Percentiles rank a stretch among this genome's conserved stretches.
phyloP scores from a whole-genome alignment of 2,888 invertebrate species.

The Tortricodes alternella region DNA sequence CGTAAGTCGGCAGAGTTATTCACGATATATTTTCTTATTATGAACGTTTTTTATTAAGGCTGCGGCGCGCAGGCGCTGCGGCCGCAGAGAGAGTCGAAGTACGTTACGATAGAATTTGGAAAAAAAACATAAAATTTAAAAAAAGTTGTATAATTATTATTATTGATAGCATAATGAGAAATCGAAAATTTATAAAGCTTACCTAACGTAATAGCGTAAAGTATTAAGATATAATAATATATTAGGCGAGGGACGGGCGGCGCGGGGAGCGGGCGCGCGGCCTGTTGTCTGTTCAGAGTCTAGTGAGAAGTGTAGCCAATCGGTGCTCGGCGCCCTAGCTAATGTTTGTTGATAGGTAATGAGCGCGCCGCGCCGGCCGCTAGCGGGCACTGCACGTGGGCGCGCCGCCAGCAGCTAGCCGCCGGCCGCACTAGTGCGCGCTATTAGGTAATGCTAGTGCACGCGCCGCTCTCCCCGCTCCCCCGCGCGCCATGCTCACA shows the following conservation, averaged over 20 bases:
- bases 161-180: constrained; percentile 81
- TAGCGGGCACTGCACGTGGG: background rate
- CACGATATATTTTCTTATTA: constrained; percentile 86
- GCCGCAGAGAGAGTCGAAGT: constrained; percentile 79
- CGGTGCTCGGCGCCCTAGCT: constrained; percentile 34
- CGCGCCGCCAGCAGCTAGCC: background rate
- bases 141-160: constrained; percentile 83
- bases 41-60: constrained; percentile 84
- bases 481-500: constrained; percentile 75
- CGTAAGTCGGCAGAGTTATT: constrained; percentile 83
- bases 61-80: constrained; percentile 77
- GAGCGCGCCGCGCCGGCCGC: constrained; percentile 2
- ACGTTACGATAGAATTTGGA: constrained; percentile 82
- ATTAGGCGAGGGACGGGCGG: constrained; percentile 70
- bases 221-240: constrained; percentile 80
- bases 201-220: constrained; percentile 82
- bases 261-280: constrained; percentile 63
- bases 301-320: too few relatives aligned
- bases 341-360: constrained; percentile 42
- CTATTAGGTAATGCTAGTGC: constrained; percentile 41
- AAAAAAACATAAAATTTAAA: constrained; percentile 81
- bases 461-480: constrained; percentile 53
- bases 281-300: constrained; percentile 52
- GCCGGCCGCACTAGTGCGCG: background rate
- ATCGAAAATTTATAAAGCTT: constrained; percentile 83